Evolutionary conservation across 2,113 vertebrate genomes (phyloP).

Genomic region (Oenanthe oenanthe): DNA sequence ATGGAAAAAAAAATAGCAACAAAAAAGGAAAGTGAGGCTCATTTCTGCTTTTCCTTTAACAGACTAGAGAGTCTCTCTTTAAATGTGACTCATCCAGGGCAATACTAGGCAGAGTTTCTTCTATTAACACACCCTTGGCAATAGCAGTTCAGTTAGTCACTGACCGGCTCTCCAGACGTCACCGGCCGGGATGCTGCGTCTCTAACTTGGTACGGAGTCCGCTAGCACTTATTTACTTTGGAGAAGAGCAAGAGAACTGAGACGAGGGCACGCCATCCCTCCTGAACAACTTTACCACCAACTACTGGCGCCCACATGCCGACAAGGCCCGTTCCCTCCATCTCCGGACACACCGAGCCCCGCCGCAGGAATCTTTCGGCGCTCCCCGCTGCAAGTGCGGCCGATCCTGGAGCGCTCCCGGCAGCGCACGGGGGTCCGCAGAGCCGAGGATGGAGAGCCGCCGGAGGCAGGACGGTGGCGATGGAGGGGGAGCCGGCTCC

Average conservation of each 20-base stretch:
- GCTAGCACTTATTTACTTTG: neutral
- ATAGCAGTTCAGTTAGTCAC: constrained; percentile 45
- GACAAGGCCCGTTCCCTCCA: neutral
- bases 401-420: neutral
- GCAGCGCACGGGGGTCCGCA: neutral
- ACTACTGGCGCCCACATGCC: neutral
- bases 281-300: neutral
- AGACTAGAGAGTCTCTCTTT: neutral
- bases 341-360: neutral
- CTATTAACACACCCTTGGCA: constrained; percentile 57
- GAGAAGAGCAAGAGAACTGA: neutral
- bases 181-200: neutral
- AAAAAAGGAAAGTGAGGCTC: neutral
- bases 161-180: constrained; percentile 32
- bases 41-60: neutral
- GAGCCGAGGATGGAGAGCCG: neutral
- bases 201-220: neutral
- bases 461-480: neutral
- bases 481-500: rapidly evolving
- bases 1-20: neutral
- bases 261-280: neutral
- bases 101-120: constrained; percentile 22
- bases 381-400: rapidly evolving
- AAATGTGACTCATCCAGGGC: constrained; percentile 52
- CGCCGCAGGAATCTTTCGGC: neutral